phyloP scores from a whole-genome alignment of 2,113 vertebrate genomes.

The Myotis lucifugus region DNA sequence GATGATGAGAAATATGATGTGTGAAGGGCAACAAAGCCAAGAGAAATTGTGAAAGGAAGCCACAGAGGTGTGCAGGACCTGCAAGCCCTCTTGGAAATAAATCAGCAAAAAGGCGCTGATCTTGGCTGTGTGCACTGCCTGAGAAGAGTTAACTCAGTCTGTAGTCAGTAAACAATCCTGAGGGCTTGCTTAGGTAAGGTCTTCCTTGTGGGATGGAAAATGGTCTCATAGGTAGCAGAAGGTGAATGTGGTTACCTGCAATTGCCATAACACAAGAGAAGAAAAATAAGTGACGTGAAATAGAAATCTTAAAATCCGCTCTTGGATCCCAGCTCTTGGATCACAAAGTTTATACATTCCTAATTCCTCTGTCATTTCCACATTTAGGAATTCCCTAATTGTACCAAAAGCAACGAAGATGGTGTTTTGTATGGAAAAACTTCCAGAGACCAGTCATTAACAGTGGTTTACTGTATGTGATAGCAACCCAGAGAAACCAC shows the following conservation, averaged over 20 bases:
- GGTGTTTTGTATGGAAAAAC: neutral
- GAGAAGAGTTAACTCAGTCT: conserved; percentile 7
- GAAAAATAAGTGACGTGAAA: neutral
- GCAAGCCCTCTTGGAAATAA: neutral
- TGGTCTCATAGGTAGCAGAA: neutral
- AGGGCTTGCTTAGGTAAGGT: neutral
- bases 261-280: neutral
- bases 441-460: neutral
- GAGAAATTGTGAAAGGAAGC: neutral
- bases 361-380: neutral
- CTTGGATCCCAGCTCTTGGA: neutral
- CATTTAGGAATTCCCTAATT: neutral
- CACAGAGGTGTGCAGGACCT: neutral
- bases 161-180: neutral
- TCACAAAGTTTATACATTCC: neutral
- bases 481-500: neutral
- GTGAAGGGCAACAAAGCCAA: neutral
- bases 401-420: neutral
- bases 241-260: neutral
- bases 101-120: neutral
- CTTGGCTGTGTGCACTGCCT: neutral
- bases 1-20: neutral
- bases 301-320: neutral
- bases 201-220: neutral
- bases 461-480: neutral